These are phyloP conservation scores for Halisarca cf. caerulea DNA, from an alignment of 37 sponge, comb jelly and placozoan genomes.

Conservation along the genomic window DNA sequence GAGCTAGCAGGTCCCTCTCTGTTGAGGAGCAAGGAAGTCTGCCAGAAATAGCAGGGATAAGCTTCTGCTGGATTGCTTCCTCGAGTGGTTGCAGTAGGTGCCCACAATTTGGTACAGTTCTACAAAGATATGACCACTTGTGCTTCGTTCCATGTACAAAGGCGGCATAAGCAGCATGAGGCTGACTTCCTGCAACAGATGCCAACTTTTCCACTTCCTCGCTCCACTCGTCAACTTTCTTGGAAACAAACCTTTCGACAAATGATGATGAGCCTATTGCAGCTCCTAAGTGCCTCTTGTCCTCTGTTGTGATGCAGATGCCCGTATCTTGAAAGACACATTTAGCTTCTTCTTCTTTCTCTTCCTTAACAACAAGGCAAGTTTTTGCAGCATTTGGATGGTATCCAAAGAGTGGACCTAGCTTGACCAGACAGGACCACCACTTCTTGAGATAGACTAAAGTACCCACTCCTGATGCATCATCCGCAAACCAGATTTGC, in stretches of 20 bases:
- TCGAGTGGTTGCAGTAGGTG: conserved; percentile 8
- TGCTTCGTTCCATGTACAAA: conserved; percentile 13
- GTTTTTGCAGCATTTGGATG: conserved; percentile 27
- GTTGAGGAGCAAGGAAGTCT: conserved; percentile 3
- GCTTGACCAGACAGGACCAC: conserved; percentile 16
- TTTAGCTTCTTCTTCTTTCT: conserved; percentile 7
- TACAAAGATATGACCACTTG: conserved; percentile 11
- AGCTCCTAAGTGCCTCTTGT: conserved; percentile 19
- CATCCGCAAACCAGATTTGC: conserved; percentile 28
- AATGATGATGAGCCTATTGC: conserved; percentile 17
- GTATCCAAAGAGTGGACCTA: conserved; percentile 25
- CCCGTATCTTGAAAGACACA: conserved; percentile 9
- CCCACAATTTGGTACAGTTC: conserved; percentile 23
- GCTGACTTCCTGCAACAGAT: conserved; percentile 9
- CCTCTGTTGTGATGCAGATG: conserved; percentile 5
- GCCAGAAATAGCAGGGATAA: conserved; percentile 20
- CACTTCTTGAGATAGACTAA: neutral
- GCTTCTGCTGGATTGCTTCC: conserved; percentile 10
- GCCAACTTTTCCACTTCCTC: conserved; percentile 28
- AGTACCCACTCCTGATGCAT: conserved; percentile 1
- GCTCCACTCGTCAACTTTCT: conserved; percentile 18
- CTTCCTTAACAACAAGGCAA: conserved; percentile 16
- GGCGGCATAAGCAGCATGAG: conserved; percentile 24
- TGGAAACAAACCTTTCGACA: neutral
- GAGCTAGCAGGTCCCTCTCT: conserved; percentile 14